Base-by-base conservation (phyloP, 2,113 vertebrate species). In the Syrmaticus mikado region DNA sequence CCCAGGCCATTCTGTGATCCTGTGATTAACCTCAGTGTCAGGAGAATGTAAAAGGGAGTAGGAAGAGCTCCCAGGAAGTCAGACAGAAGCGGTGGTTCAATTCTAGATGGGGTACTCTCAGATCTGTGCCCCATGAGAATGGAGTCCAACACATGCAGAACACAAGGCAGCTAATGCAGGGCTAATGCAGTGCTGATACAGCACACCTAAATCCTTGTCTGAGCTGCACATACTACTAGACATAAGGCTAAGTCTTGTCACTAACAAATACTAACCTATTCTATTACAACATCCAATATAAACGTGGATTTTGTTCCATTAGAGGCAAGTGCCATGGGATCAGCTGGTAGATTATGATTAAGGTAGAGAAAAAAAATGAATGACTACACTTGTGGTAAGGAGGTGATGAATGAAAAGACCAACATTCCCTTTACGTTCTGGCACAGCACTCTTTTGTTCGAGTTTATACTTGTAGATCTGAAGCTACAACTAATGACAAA, bases 41-140 rank as follows among this genome's bases (percentile, higher is more conserved):
- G 38, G 62, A 60, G 32, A 48, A 17, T 1, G 3, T 22, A 43
- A 52, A n/a, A 13, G 9, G 28, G 43, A 67, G 52, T 41, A 43
- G 36, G 45, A 40, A 45, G 36, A 28, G 13, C 34, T 62, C 22
- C 20, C 20, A 46, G 40, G 19, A 55, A 53, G 8, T 38, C 24
- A 32, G 25, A 20, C 7, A n/a, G 45, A 71, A 72, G 38, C 1
- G 10, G 24, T n/a, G 43, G 43, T 14, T 62, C 9, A 22, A 24
- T 45, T 64, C 24, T 45, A 2, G 0, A 40, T 43, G 0, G 0
- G 34, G 38, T 16, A 19, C 1, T 0, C 11, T 53, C 2, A 32
- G 8, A 32, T 27, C 7, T 41, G 28, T 78, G 66, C n/a, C 30
- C 32, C 24, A 53, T 0, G 0, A 73, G 17, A 73, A 61, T 18